Percentiles rank a stretch among this genome's conserved stretches.
These are phyloP conservation scores for Dendrolimus kikuchii DNA, from an alignment of 1,140 invertebrate genomes.

Conservation along the genomic window DNA sequence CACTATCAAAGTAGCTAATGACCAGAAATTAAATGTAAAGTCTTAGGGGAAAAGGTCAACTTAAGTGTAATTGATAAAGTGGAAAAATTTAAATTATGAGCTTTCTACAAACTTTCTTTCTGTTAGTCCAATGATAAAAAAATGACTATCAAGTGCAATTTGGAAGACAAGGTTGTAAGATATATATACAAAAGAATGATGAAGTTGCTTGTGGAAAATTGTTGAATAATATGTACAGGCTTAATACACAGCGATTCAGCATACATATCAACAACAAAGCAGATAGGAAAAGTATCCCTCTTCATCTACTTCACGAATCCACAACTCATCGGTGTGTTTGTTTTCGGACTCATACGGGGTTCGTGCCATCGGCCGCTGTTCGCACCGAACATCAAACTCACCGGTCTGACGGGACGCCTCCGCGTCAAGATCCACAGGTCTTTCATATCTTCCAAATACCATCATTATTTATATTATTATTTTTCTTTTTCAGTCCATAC, in stretches of 20 bases:
- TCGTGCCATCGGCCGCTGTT: too few species aligned
- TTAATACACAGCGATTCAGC: slow-evolving; percentile 21
- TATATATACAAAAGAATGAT: slow-evolving; percentile 23
- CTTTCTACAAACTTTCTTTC: background rate
- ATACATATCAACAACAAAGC: slow-evolving; percentile 16
- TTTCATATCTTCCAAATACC: too few species aligned
- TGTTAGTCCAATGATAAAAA: slow-evolving; percentile 10
- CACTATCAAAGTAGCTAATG: slow-evolving; percentile 23
- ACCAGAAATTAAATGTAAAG: slow-evolving; percentile 18
- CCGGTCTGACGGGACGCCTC: too few species aligned
- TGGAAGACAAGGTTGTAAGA: slow-evolving; percentile 23
- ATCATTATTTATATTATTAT: too few species aligned
- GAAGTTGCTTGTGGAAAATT: slow-evolving; percentile 21
- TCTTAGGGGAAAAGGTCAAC: slow-evolving; percentile 15
- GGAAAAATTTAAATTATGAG: slow-evolving; percentile 3
- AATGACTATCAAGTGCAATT: slow-evolving; percentile 34
- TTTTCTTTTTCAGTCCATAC: too few species aligned
- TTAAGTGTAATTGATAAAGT: slow-evolving; percentile 8
- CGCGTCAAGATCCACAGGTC: too few species aligned
- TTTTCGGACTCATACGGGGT: too few species aligned
- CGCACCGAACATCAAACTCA: too few species aligned
- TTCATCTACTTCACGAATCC: slow-evolving; percentile 22
- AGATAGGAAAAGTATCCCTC: slow-evolving; percentile 5
- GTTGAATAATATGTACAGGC: too few species aligned
- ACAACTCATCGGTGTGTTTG: slow-evolving; percentile 24